Conservation (phyloP, 2,113 vertebrate species). For the Plecturocebus donacophilus region DNA sequence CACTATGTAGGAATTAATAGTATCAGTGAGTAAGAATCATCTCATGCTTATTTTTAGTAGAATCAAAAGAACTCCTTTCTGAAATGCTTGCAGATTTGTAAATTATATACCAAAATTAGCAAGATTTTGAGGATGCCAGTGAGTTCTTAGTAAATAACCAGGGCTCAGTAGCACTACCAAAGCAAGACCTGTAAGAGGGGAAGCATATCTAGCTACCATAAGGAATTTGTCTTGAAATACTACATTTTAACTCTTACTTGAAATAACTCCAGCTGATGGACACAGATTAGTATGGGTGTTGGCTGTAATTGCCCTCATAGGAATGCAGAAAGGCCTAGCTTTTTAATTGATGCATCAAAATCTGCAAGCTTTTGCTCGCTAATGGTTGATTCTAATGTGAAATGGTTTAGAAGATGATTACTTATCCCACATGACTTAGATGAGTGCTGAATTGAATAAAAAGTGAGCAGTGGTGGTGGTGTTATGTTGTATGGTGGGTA, state of each 20-base stretch:
- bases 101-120: background rate
- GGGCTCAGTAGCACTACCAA: background rate
- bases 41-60: constrained; percentile 9
- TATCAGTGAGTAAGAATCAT: background rate
- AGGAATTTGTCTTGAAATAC: constrained; percentile 3
- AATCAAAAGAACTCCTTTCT: background rate
- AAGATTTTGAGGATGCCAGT: constrained; percentile 1
- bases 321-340: background rate
- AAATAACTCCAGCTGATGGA: background rate
- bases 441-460: background rate
- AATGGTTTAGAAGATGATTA: background rate
- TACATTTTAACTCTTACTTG: background rate
- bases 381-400: background rate
- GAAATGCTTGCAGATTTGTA: background rate
- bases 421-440: background rate
- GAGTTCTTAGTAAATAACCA: background rate
- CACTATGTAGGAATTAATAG: background rate
- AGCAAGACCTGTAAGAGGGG: background rate
- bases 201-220: background rate
- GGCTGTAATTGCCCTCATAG: background rate
- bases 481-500: background rate
- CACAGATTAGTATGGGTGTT: background rate
- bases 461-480: background rate
- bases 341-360: background rate
- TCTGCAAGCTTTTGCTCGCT: background rate